Percentiles rank a stretch among this genome's conserved stretches.
These are phyloP conservation scores for Piaya cayana DNA, from an alignment of 2,113 vertebrate genomes.

Conservation along the genomic window DNA sequence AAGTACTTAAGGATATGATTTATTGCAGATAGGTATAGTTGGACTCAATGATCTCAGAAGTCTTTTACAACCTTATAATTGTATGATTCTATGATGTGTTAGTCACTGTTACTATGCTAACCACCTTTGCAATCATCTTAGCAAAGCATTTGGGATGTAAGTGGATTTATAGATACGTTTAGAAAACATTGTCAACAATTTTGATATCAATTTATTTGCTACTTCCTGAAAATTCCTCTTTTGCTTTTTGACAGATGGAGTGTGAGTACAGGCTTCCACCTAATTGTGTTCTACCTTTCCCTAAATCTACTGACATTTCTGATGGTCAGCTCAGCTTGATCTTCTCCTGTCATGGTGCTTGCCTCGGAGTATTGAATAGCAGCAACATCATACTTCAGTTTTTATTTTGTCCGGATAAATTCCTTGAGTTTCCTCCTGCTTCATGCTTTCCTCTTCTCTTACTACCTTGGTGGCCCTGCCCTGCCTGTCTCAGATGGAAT, in stretches of 20 bases:
- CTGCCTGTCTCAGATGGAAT: not conserved
- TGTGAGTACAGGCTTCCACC: not conserved
- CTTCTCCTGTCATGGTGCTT: not conserved
- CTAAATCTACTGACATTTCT: not conserved
- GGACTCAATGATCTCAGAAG: no score
- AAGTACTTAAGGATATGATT: no score
- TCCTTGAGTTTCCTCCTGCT: not conserved
- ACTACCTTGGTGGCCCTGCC: not conserved
- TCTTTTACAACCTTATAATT: no score
- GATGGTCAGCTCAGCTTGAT: not conserved
- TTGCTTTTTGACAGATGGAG: not conserved
- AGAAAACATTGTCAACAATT: not conserved
- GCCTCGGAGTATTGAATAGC: not conserved
- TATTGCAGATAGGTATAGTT: no score
- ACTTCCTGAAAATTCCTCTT: not conserved
- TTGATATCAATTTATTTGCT: not conserved
- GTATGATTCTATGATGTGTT: not conserved
- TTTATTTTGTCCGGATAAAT: not conserved
- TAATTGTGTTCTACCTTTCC: not conserved
- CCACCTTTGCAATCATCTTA: not conserved
- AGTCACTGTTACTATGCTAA: not conserved
- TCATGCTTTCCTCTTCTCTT: not conserved
- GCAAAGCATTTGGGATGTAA: not conserved
- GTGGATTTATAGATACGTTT: not conserved
- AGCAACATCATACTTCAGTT: not conserved